Conservation (phyloP, 2,797 vertebrate species). For the Fistularia tabacaria region DNA sequence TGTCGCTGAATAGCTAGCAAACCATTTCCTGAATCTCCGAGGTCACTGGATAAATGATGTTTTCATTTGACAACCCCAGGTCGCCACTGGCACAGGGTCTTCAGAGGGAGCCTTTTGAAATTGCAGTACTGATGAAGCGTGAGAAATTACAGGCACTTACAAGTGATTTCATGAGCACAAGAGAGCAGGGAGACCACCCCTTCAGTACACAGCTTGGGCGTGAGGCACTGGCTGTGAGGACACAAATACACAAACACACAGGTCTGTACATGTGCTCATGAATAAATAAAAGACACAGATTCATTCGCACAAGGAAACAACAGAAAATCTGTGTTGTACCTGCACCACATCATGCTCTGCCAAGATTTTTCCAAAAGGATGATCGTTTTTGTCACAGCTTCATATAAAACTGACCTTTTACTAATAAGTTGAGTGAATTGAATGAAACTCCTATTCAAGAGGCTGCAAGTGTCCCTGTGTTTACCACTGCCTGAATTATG, state of each 20-base stretch:
- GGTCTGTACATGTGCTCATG: too few species aligned
- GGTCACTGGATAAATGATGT: slow-evolving; percentile 72
- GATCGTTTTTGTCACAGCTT: not conserved
- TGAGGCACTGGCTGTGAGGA: slow-evolving; percentile 29
- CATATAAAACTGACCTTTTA: slow-evolving; percentile 26
- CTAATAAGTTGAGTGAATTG: slow-evolving; percentile 28
- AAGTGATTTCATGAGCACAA: slow-evolving; percentile 59
- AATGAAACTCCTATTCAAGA: slow-evolving; percentile 27
- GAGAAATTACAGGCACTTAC: slow-evolving; percentile 76
- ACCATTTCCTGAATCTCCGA: slow-evolving; percentile 72
- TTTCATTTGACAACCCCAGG: slow-evolving; percentile 69
- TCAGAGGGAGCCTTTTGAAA: slow-evolving; percentile 65
- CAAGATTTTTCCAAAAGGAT: too few species aligned
- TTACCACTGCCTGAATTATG: slow-evolving; percentile 44
- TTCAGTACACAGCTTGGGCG: slow-evolving; percentile 18
- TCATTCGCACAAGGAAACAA: too few species aligned
- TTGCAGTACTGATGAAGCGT: slow-evolving; percentile 73
- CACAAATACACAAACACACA: slow-evolving; percentile 47
- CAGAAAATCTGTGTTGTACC: too few species aligned
- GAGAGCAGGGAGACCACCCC: slow-evolving; percentile 61
- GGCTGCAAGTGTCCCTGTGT: slow-evolving; percentile 4
- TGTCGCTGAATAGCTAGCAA: slow-evolving; percentile 65
- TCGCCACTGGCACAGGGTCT: slow-evolving; percentile 58
- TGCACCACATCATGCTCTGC: too few species aligned
- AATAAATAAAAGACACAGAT: too few species aligned